phyloP scores from a whole-genome alignment of 2,113 vertebrate species.

The Centropus bengalensis region DNA sequence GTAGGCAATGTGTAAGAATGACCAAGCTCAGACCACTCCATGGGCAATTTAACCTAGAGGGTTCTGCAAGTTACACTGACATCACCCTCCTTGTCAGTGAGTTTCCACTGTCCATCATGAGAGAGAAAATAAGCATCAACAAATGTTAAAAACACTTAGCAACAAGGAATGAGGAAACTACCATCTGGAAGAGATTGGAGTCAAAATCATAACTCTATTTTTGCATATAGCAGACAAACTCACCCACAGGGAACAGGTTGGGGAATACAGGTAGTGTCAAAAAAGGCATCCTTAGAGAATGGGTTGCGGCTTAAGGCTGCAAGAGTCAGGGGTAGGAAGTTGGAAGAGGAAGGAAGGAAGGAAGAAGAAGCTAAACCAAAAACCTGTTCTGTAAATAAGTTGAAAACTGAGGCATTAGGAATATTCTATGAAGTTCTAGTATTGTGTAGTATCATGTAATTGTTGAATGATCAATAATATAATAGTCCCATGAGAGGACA shows the following conservation, averaged over 20 bases:
- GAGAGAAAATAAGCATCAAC: not conserved
- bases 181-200: conserved; percentile 33
- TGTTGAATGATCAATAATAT: not conserved
- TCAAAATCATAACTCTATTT: conserved; percentile 17
- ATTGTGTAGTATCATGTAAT: not conserved
- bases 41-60: not conserved
- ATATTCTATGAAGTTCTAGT: not conserved
- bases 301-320: not conserved
- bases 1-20: not conserved
- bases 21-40: not conserved
- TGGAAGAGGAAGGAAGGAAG: not conserved
- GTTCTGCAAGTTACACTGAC: not conserved
- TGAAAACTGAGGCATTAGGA: not conserved
- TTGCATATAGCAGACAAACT: not conserved
- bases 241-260: not conserved
- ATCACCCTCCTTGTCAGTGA: not conserved
- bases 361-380: not conserved
- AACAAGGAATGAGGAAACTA: conserved; percentile 1
- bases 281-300: not conserved
- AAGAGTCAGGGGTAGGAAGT: not conserved
- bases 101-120: not conserved
- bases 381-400: not conserved
- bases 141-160: conserved; percentile 7
- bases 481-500: not conserved
- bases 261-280: not conserved